Base-by-base conservation (phyloP, 92 coral and sea anemone species). In the Blastomussa wellsi region DNA sequence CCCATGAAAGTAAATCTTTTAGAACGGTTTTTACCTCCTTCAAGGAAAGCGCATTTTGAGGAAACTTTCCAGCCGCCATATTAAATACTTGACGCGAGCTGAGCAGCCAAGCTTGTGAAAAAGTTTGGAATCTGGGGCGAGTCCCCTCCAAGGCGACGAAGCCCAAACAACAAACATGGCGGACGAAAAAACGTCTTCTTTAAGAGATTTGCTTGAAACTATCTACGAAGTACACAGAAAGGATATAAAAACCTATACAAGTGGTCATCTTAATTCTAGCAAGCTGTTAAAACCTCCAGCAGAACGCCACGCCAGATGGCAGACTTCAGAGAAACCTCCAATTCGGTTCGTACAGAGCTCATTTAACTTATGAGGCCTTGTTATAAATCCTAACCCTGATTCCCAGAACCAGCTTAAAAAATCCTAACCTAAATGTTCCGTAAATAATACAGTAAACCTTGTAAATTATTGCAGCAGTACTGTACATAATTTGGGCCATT, bases 221-320 rank as follows among this genome's bases (percentile, higher is more conserved):
- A 92, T 96, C 65, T 95, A 96, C 64, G 97, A 94, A 78, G 99
- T 93, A 38, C 99, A 96, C 77, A 89, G 98, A 87, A 92, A 93
- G 44, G 99, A 94, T 76, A 94, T 96, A n/a, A 96, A 94, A 88
- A 91, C 95, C 5, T 94, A 94, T 71, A 90, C 98, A 57, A 94
- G 94, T 82, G 99, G 99, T 38, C 99, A 96, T 77, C 93, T 96
- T 7, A 96, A 96, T 74, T 90, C 90, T 51, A 88, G 91, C 55
- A 96, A 96, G 79, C 93, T 96, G 13, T 76, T 94, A 78, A 91
- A 81, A 85, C 86, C 90, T 51, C 86, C 92, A 69, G 88, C 87
- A 47, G 93, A 84, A 31, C 75, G 89, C 5, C 99, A 91, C 75
- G 59, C 87, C 37, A 83, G 84, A 74, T 96, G 99, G 99, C 81